phyloP scores from a whole-genome alignment of 2,113 vertebrate species.

The Casuarius casuarius region DNA sequence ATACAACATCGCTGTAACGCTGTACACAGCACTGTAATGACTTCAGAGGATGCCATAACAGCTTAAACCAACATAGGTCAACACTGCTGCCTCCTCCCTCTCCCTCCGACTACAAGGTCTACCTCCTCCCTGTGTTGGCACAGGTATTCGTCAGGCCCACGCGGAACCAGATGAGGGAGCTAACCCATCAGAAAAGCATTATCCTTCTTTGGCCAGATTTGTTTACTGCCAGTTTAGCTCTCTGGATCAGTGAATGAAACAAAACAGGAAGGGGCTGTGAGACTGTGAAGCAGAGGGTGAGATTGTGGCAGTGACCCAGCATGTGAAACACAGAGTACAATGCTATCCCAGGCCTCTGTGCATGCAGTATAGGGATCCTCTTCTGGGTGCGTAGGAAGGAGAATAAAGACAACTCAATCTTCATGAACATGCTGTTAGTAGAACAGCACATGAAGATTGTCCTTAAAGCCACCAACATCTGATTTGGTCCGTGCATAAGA shows the following conservation, averaged over 20 bases:
- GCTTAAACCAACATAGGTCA: neutral
- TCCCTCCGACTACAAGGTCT: neutral
- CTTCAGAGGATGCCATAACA: neutral
- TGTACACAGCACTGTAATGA: neutral
- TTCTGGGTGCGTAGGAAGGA: neutral
- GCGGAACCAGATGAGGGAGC: neutral
- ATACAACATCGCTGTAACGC: neutral
- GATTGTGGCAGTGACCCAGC: neutral
- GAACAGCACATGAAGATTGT: neutral
- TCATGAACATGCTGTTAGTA: neutral
- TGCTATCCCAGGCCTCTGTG: neutral
- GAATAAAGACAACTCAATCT: neutral
- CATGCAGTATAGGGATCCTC: neutral
- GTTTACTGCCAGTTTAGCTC: neutral
- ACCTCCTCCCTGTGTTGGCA: neutral
- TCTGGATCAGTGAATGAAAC: neutral
- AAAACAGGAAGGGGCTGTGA: neutral
- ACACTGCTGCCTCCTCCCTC: neutral
- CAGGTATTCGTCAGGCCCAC: too few species aligned
- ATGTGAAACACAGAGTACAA: neutral
- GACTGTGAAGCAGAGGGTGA: neutral
- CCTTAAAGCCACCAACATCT: neutral
- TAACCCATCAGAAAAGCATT: neutral
- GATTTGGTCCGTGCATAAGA: neutral
- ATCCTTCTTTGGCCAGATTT: neutral